Conservation (phyloP, 2,797 vertebrate genomes). For the Lates japonicus region DNA sequence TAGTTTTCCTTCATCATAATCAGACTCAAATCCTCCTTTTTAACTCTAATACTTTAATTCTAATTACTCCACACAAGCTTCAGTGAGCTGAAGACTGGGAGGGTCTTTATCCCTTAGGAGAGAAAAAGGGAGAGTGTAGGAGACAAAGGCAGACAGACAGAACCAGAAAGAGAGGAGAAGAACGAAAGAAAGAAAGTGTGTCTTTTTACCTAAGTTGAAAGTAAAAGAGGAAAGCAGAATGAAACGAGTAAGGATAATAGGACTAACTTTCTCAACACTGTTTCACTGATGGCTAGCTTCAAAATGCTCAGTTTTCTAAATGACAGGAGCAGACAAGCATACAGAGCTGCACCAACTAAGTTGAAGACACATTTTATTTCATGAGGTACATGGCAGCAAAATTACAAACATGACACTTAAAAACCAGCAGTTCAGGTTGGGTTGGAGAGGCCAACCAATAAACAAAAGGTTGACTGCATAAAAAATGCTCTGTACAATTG, state of each 20-base stretch:
- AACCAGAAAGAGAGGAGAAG: slow-evolving; percentile 9
- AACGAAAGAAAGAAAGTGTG: not conserved
- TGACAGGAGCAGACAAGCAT: slow-evolving; percentile 15
- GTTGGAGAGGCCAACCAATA: not conserved
- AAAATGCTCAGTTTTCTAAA: slow-evolving; percentile 70
- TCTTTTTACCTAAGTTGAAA: slow-evolving; percentile 26
- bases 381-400: slow-evolving; percentile 6
- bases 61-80: slow-evolving; percentile 79
- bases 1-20: slow-evolving; percentile 75
- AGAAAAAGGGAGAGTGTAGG: slow-evolving; percentile 28
- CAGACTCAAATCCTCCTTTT: slow-evolving; percentile 77
- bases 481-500: not conserved
- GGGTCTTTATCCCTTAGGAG: slow-evolving; percentile 63
- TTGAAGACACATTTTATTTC: slow-evolving; percentile 19
- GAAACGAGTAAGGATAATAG: slow-evolving; percentile 7
- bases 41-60: slow-evolving; percentile 82
- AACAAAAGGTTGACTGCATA: slow-evolving; percentile 12
- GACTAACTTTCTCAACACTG: slow-evolving; percentile 84
- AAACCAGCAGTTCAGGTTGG: not conserved
- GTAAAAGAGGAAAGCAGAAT: slow-evolving; percentile 6
- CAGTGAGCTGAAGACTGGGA: slow-evolving; percentile 65
- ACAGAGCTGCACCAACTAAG: not conserved
- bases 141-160: slow-evolving; percentile 53
- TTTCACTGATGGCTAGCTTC: slow-evolving; percentile 74
- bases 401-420: slow-evolving; percentile 13